Evolutionary conservation across 2,797 vertebrate genomes (phyloP).

Genomic region (Emys orbicularis): DNA sequence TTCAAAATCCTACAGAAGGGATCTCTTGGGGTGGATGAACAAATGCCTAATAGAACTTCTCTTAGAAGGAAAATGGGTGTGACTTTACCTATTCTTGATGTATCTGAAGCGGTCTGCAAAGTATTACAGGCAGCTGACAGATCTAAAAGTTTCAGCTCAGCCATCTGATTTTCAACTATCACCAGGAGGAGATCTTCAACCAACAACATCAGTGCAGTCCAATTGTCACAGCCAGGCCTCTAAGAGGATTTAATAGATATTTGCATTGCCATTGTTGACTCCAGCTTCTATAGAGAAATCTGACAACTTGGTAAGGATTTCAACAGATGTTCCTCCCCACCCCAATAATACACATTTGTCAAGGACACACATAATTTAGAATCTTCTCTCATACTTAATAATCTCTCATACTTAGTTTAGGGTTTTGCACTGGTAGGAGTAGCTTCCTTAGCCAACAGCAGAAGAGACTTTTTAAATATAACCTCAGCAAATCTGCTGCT

Average conservation of each 20-base stretch:
- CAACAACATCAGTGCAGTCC: background rate
- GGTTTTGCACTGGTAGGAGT: background rate
- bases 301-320: background rate
- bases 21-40: background rate
- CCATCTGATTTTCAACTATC: background rate
- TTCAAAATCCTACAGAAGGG: accelerated
- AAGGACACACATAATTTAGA: background rate
- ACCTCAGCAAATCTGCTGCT: background rate
- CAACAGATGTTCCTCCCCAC: background rate
- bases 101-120: accelerated
- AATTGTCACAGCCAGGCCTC: background rate
- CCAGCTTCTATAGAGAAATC: background rate
- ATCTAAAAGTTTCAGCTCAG: background rate
- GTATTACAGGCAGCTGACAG: background rate
- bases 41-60: background rate
- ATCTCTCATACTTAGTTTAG: background rate
- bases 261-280: background rate
- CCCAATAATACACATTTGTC: background rate
- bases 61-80: background rate
- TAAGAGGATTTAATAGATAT: background rate
- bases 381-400: background rate
- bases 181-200: background rate
- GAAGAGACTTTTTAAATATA: background rate
- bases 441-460: background rate
- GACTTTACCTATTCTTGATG: background rate